A percentile compares a stretch with the other conserved stretches of the same genome.
These are phyloP conservation scores for Meghimatium bilineatum DNA, from an alignment of 2,888 invertebrate genomes.

Conservation along the genomic window DNA sequence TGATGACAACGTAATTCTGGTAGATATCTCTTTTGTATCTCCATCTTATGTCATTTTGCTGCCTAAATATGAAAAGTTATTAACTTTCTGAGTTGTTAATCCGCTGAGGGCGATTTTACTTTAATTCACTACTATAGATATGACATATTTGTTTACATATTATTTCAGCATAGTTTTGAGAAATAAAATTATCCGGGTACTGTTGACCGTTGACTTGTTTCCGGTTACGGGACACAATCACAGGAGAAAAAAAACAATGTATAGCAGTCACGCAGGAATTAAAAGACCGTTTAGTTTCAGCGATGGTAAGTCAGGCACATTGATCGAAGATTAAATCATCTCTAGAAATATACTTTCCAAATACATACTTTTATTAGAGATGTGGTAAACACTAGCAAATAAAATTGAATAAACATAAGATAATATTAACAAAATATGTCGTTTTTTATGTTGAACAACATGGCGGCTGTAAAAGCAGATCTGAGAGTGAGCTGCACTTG, in stretches of 20 bases:
- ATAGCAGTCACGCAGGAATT: conserved; percentile 18
- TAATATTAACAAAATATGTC: background rate
- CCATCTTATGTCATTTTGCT: no score
- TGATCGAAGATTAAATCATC: background rate
- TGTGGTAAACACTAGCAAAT: background rate
- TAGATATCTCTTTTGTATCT: no score
- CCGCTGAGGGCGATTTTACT: no score
- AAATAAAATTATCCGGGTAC: background rate
- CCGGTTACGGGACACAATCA: background rate
- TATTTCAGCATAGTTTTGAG: background rate
- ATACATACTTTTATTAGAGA: background rate
- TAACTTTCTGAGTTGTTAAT: no score
- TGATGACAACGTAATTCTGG: no score
- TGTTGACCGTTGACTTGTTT: background rate
- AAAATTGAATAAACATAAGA: background rate
- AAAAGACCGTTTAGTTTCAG: conserved; percentile 26
- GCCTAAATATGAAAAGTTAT: no score
- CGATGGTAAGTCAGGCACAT: conserved; percentile 10
- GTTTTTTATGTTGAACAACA: background rate
- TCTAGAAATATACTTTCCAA: background rate
- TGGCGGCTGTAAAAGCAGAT: background rate
- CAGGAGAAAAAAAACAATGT: conserved; percentile 18
- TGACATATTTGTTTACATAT: background rate
- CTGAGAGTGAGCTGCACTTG: background rate
- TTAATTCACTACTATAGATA: no score